Evolutionary conservation across 1,140 invertebrate genomes (phyloP), one percentile per base, ranked within the genome.

Genomic region (Zaprionus inermis): DNA sequence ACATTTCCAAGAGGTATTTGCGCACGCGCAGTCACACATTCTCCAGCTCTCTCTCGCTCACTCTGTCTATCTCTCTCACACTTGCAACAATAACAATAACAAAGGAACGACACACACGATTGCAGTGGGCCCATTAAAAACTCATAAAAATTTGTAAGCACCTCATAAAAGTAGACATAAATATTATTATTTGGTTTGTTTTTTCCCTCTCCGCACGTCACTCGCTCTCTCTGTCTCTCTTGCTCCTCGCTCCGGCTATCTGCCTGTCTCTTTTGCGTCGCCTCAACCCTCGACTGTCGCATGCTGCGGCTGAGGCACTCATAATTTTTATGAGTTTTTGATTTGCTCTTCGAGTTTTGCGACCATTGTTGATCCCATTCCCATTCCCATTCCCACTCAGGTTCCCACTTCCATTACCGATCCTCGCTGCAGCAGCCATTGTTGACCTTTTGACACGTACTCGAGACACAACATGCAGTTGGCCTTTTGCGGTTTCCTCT

Each of bases 121-220:
- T 70, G 76, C 70, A 68, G 69, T 76, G 76, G 73, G 77, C 80
- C 91, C 84, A 92, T 92, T 92, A 92, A 92, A 92, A 91, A 91
- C 72, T 80, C 90, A 88, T 92, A 92, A 91, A 92, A 91, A 92
- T 92, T 91, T 92, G 91, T 92, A 92, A 92, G 86, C 91, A 92
- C 91, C 91, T 92, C 91, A 91, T 92, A 92, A 92, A 92, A 92
- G 88, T 85, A 85, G 91, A 91, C 91, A 92, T 92, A 92, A 92
- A 92, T 92, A 92, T 81, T 91, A 77, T 91, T 91, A 75, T 81
- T 85, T 79, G 76, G 73, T 67, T 71, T 56, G 34, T 71, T 63
- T 57, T 49, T 56, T 58, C 71, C 36, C 24, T 71, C 56, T 57
- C 60, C 49, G 28, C 16, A 34, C 46, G 22, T 22, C 49, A 44